Conservation (phyloP, 2,888 invertebrate species). For the Gymnosoma rotundatum region DNA sequence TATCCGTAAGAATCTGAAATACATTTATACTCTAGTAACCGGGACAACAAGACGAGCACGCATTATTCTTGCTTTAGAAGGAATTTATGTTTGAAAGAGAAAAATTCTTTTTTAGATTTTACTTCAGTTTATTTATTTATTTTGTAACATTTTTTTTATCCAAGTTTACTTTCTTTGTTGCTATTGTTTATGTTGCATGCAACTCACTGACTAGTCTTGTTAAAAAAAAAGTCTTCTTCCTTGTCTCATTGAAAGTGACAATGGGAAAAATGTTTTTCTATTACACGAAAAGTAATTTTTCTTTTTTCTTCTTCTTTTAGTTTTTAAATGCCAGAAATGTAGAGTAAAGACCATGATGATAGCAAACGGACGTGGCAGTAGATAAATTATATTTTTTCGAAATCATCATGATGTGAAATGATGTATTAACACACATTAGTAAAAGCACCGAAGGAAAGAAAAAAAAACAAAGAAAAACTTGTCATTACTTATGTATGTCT, state of each 20-base stretch:
- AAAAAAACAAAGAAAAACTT: slow-evolving; percentile 36
- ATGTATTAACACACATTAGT: slow-evolving; percentile 59
- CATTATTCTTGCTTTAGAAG: slow-evolving; percentile 13
- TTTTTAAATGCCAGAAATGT: slow-evolving; percentile 34
- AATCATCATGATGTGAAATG: slow-evolving; percentile 45
- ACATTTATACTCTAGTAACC: not conserved
- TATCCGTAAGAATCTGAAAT: slow-evolving; percentile 28
- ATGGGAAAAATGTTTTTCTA: slow-evolving; percentile 64
- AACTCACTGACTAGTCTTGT: slow-evolving; percentile 19
- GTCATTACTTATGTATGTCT: slow-evolving; percentile 43
- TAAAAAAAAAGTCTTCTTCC: slow-evolving; percentile 35
- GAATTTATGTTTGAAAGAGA: slow-evolving; percentile 17
- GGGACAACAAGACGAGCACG: no score
- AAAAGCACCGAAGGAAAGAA: slow-evolving; percentile 29
- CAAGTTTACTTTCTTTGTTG: not conserved
- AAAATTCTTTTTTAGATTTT: slow-evolving; percentile 35
- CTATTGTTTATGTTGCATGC: slow-evolving; percentile 46
- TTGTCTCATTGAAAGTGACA: slow-evolving; percentile 69
- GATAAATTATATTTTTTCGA: not conserved
- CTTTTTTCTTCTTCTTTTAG: slow-evolving; percentile 1
- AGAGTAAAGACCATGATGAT: slow-evolving; percentile 11
- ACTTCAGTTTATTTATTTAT: not conserved
- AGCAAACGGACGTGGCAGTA: slow-evolving; percentile 47
- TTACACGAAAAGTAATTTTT: slow-evolving; percentile 20
- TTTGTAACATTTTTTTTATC: slow-evolving; percentile 1